phyloP scores from a whole-genome alignment of 2,797 vertebrate species.

The Oceanodroma leucorhoa region DNA sequence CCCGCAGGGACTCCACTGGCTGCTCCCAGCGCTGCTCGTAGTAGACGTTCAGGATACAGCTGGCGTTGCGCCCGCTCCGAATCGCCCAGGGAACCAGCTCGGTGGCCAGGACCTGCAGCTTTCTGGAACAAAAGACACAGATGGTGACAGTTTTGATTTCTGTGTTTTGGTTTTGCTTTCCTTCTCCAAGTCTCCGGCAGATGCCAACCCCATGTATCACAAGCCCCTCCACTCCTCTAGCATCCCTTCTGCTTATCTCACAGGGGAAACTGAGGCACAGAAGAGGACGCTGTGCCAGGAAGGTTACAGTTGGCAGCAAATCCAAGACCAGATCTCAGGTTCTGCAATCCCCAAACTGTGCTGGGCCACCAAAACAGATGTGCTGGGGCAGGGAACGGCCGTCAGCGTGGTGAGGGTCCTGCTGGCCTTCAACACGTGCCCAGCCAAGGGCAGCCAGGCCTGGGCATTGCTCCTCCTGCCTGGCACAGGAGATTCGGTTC shows the following conservation, averaged over 20 bases:
- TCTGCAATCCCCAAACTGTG: neutral
- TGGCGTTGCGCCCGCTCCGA: slow-evolving; percentile 76
- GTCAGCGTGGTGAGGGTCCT: neutral
- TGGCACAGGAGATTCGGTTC: neutral
- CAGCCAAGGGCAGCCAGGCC: neutral
- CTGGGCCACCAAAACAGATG: neutral
- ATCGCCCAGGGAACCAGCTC: slow-evolving; percentile 91
- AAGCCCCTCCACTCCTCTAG: neutral
- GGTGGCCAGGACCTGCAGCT: slow-evolving; percentile 76
- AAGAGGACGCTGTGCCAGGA: neutral
- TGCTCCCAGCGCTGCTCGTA: slow-evolving; percentile 94
- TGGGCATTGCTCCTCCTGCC: neutral
- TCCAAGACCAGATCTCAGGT: neutral
- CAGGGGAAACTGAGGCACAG: neutral
- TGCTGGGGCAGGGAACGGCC: neutral
- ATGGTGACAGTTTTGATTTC: neutral
- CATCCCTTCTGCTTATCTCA: neutral
- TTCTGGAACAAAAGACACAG: slow-evolving; percentile 65
- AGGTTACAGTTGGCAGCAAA: neutral
- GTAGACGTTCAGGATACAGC: slow-evolving; percentile 87
- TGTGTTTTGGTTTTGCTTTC: neutral
- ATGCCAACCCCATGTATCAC: neutral
- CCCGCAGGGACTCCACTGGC: slow-evolving; percentile 81
- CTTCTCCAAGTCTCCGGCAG: neutral
- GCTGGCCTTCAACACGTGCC: neutral